Conservation (phyloP, 2,888 invertebrate species). For the Asteroscopus sphinx region DNA sequence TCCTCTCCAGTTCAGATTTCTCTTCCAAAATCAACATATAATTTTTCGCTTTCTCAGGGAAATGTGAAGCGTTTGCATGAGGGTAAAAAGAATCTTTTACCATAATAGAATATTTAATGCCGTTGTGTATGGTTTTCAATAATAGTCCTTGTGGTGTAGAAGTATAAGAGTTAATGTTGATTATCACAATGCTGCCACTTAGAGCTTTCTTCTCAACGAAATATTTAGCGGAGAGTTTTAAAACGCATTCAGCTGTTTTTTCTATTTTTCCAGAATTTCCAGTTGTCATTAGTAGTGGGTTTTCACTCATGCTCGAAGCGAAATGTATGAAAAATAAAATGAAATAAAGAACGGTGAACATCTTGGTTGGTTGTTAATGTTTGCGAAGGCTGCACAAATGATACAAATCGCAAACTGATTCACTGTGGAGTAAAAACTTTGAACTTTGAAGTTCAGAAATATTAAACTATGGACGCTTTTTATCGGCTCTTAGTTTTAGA, state of each 20-base stretch:
- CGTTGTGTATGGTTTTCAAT: slow-evolving; percentile 82
- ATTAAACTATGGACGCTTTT: slow-evolving; percentile 29
- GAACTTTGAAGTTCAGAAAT: slow-evolving; percentile 57
- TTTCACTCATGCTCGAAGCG: slow-evolving; percentile 69
- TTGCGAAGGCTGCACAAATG: slow-evolving; percentile 39
- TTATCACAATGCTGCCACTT: slow-evolving; percentile 87
- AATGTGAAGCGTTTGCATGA: slow-evolving; percentile 87
- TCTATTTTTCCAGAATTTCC: slow-evolving; percentile 77
- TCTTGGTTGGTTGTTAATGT: slow-evolving; percentile 58
- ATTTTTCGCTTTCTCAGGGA: slow-evolving; percentile 88
- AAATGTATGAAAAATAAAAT: slow-evolving; percentile 63
- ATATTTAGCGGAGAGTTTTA: slow-evolving; percentile 87
- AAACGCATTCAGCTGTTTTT: slow-evolving; percentile 86
- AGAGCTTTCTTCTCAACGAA: slow-evolving; percentile 86
- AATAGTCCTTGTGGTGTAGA: slow-evolving; percentile 81
- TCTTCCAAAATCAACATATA: slow-evolving; percentile 88
- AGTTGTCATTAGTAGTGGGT: slow-evolving; percentile 77
- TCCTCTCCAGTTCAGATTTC: slow-evolving; percentile 81
- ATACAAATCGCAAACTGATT: slow-evolving; percentile 41
- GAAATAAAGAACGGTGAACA: slow-evolving; percentile 55
- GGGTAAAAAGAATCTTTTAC: slow-evolving; percentile 86
- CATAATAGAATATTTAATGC: slow-evolving; percentile 86
- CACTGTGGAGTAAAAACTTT: slow-evolving; percentile 45
- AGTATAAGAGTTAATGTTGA: slow-evolving; percentile 84
- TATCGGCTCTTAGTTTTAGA: too few species aligned